These are phyloP conservation scores for Zaprionus taronus DNA, from an alignment of 1,140 invertebrate species.

Conservation along the genomic window DNA sequence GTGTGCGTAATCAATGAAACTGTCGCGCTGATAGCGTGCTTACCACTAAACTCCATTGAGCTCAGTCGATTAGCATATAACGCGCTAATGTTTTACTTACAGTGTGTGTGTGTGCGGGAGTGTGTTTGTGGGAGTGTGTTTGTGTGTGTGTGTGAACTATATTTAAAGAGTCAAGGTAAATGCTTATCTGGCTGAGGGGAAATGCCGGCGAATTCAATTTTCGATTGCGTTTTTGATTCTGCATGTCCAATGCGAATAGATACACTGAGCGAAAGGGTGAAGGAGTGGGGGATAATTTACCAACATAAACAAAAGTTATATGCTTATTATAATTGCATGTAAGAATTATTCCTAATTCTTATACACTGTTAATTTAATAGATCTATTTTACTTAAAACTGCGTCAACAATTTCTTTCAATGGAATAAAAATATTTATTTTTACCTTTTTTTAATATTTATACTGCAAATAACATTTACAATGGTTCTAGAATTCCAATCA, in stretches of 20 bases:
- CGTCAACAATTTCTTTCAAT: neutral
- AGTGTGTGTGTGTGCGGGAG: neutral
- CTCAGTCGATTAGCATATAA: conserved; percentile 45
- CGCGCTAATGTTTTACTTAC: conserved; percentile 29
- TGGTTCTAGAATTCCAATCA: no score
- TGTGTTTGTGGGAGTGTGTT: neutral
- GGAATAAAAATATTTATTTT: neutral
- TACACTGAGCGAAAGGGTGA: conserved; percentile 4
- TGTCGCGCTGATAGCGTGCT: conserved; percentile 34
- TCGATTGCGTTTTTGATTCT: conserved; percentile 20
- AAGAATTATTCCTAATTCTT: no score
- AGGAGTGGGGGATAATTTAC: no score
- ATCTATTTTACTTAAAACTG: no score
- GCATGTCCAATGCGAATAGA: conserved; percentile 3
- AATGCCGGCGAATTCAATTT: conserved; percentile 19
- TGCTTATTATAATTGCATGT: no score
- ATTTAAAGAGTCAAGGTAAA: conserved; percentile 26
- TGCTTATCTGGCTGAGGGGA: conserved; percentile 23
- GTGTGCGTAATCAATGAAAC: conserved; percentile 43
- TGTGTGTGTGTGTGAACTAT: conserved; percentile 3
- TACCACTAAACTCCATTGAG: conserved; percentile 28
- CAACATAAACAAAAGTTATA: no score
- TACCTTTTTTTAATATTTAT: neutral
- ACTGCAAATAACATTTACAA: neutral
- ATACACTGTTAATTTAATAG: no score